Conservation (phyloP, 2,113 vertebrate species). For the Ammodramus savannarum region DNA sequence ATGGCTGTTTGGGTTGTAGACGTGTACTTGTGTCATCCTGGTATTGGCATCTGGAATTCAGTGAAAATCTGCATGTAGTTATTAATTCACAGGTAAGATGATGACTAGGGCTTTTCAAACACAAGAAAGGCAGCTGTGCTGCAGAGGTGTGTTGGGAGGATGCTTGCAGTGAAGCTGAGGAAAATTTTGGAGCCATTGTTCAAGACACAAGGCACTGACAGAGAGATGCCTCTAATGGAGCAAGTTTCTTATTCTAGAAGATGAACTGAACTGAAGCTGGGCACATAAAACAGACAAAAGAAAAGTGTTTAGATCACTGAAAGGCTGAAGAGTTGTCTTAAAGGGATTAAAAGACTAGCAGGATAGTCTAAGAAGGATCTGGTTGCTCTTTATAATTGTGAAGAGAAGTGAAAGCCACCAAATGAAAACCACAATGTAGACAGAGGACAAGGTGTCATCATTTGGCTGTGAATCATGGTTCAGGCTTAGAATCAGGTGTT, state of each 20-base stretch:
- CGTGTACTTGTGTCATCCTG: background rate
- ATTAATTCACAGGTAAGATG: background rate
- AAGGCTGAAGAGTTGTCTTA: background rate
- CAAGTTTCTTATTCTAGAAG: background rate
- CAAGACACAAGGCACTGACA: background rate
- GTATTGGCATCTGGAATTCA: background rate
- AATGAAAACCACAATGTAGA: background rate
- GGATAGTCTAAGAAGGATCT: background rate
- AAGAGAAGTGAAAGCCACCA: background rate
- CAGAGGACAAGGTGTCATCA: background rate
- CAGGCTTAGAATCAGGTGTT: background rate
- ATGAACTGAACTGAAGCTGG: background rate
- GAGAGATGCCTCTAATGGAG: background rate
- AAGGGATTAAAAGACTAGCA: background rate
- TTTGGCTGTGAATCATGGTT: background rate
- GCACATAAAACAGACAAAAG: background rate
- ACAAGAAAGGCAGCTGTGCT: background rate
- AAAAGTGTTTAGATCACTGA: background rate
- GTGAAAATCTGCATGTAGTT: background rate
- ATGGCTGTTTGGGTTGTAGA: fast-evolving
- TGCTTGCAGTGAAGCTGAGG: background rate
- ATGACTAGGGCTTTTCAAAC: background rate
- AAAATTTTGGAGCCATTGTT: background rate
- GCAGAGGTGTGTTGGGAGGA: background rate
- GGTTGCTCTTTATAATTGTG: background rate